Conservation (phyloP, 1,140 invertebrate genomes). For the Carcinoscorpius rotundicauda region DNA sequence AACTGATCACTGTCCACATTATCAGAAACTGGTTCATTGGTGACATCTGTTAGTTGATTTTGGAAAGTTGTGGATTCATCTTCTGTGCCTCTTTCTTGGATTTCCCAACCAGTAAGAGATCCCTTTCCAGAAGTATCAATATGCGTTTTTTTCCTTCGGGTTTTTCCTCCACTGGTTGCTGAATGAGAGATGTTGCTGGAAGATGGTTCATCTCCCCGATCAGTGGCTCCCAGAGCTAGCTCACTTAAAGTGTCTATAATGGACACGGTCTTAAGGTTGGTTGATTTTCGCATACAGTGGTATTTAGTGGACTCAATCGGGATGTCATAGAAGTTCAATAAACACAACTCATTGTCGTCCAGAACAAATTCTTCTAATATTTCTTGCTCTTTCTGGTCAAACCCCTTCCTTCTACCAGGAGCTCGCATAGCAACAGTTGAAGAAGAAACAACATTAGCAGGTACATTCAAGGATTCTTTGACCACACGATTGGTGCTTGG, state of each 20-base stretch:
- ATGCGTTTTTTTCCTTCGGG: background rate
- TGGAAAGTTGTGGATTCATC: no score
- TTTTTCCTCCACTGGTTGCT: background rate
- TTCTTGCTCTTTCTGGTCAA: constrained; percentile 3
- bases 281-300: constrained; percentile 11
- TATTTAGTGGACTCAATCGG: constrained; percentile 13
- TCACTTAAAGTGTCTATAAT: constrained; percentile 28
- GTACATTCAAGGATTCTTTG: no score
- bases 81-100: background rate
- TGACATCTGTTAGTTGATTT: no score
- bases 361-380: constrained; percentile 18
- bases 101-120: background rate
- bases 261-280: constrained; percentile 24
- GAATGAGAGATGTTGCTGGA: constrained; percentile 6
- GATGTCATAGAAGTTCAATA: constrained; percentile 20
- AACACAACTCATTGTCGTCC: constrained; percentile 18
- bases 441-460: no score
- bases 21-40: no score
- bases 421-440: no score
- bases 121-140: background rate
- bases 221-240: constrained; percentile 20
- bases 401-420: no score
- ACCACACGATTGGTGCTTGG: no score
- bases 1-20: no score
- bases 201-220: constrained; percentile 17